A percentile compares a stretch with the other conserved stretches of the same genome.
phyloP scores from a whole-genome alignment of 2,113 vertebrate genomes.

The Tauraco erythrolophus region DNA sequence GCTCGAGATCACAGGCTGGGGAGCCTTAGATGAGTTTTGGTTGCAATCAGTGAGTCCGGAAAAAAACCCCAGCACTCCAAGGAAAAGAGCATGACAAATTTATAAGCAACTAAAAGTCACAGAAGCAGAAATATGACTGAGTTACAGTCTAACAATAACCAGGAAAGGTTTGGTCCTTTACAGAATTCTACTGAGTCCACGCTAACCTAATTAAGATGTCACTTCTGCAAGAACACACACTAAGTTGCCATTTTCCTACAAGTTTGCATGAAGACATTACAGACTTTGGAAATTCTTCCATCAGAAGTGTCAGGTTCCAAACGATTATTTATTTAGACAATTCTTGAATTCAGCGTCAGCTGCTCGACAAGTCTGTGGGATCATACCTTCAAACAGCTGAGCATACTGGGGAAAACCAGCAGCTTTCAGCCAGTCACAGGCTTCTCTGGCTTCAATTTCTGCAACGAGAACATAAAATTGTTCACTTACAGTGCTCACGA shows the following conservation, averaged over 20 bases:
- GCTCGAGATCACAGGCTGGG: background rate
- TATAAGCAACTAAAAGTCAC: background rate
- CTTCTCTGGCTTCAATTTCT: conserved; percentile 93
- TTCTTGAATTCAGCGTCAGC: background rate
- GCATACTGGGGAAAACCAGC: conserved; percentile 92
- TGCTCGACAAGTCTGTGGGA: background rate
- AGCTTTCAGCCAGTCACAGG: conserved; percentile 89
- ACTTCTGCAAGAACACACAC: background rate
- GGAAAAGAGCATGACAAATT: background rate
- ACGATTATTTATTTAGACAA: background rate
- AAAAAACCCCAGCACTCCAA: background rate
- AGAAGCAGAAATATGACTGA: background rate
- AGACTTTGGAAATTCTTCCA: background rate
- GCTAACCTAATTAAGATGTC: background rate
- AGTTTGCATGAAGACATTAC: background rate
- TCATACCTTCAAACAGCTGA: conserved; percentile 89
- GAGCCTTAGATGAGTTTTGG: background rate
- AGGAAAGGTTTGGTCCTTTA: background rate
- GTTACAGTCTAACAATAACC: background rate
- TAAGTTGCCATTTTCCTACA: background rate
- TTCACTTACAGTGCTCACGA: background rate
- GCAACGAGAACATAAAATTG: conserved; percentile 51
- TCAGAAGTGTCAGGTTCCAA: background rate
- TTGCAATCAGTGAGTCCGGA: background rate
- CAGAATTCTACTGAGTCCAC: background rate